Conservation (phyloP, 2,888 invertebrate genomes). For the Stenoptilia bipunctidactyla region DNA sequence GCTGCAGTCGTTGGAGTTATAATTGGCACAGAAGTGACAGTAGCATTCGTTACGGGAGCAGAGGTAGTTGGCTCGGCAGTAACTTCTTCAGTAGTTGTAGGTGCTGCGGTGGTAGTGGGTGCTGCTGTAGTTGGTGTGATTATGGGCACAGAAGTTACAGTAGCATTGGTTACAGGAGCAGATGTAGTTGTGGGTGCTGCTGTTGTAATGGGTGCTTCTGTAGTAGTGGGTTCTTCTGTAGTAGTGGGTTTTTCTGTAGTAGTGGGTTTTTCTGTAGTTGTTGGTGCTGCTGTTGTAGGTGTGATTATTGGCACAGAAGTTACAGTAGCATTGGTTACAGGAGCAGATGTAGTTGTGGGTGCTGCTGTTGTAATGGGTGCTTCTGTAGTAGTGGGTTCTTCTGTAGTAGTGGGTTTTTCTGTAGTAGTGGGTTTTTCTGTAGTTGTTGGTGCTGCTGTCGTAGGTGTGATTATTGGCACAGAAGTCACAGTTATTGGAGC, state of each 20-base stretch:
- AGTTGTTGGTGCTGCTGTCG: conserved; percentile 7
- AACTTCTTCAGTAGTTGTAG: conserved; percentile 4
- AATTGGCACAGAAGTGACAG: conserved; percentile 8
- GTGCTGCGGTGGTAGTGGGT: conserved; percentile 1
- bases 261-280: not conserved
- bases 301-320: conserved; percentile 8
- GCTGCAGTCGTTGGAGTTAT: conserved; percentile 9
- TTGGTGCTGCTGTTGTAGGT: not conserved
- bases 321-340: not conserved
- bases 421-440: conserved; percentile 1
- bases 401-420: conserved; percentile 9
- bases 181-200: not conserved
- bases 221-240: not conserved
- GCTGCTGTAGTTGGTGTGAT: not conserved
- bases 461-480: conserved; percentile 7
- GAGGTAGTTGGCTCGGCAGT: conserved; percentile 11
- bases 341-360: not conserved
- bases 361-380: conserved; percentile 5
- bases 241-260: conserved; percentile 8
- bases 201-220: conserved; percentile 1
- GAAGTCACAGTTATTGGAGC: conserved; percentile 9
- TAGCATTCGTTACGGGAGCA: conserved; percentile 4
- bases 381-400: conserved; percentile 9
- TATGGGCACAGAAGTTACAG: not conserved
- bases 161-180: conserved; percentile 1